Conservation (phyloP, 2,888 invertebrate species). For the Tetragnatha montana region DNA sequence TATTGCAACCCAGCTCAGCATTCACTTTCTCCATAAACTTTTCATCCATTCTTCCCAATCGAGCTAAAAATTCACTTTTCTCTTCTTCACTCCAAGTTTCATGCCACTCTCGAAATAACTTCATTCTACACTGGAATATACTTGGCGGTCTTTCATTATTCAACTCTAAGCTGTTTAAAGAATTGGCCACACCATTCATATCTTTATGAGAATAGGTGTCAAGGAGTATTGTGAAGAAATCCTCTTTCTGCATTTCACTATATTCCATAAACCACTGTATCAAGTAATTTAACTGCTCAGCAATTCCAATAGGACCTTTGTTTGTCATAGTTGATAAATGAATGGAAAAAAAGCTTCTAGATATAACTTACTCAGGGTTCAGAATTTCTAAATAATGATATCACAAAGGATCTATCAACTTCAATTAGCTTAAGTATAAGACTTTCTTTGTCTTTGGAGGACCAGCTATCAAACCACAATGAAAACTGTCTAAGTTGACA, state of each 20-base stretch:
- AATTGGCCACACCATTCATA: conserved; percentile 62
- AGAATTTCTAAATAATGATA: conserved; percentile 18
- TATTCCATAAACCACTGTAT: conserved; percentile 92
- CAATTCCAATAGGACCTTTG: conserved; percentile 66
- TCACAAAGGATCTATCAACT: conserved; percentile 30
- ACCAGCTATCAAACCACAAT: conserved; percentile 59
- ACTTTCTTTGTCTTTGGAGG: conserved; percentile 49
- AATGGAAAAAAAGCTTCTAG: not conserved
- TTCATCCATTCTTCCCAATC: conserved; percentile 74
- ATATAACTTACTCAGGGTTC: not conserved
- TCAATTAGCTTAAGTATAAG: conserved; percentile 50
- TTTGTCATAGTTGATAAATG: conserved; percentile 40
- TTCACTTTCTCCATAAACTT: conserved; percentile 75
- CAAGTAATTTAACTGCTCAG: conserved; percentile 84
- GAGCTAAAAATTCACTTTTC: conserved; percentile 74
- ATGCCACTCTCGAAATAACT: conserved; percentile 77
- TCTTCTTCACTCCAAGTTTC: conserved; percentile 75
- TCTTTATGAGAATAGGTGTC: conserved; percentile 79
- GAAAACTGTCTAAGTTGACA: conserved; percentile 55
- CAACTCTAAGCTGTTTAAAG: conserved; percentile 63
- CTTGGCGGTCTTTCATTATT: conserved; percentile 75
- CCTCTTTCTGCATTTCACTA: conserved; percentile 90
- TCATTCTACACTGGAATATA: conserved; percentile 77
- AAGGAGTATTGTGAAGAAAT: conserved; percentile 86
- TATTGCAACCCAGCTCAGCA: conserved; percentile 63